These are phyloP conservation scores for Pissodes strobi DNA, from an alignment of 1,140 invertebrate genomes.

Conservation along the genomic window DNA sequence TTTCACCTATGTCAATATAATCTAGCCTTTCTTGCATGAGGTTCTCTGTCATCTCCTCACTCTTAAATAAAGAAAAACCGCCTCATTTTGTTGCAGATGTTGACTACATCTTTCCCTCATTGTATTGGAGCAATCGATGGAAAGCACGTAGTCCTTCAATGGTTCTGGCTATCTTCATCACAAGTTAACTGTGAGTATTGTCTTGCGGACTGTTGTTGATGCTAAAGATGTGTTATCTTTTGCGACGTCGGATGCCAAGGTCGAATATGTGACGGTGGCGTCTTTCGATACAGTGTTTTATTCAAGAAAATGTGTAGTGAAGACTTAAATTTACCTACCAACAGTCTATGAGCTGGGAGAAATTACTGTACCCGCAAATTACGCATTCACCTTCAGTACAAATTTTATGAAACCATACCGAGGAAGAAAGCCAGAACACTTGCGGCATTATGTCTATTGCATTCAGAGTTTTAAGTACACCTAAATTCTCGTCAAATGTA, in stretches of 20 bases:
- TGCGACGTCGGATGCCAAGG: neutral
- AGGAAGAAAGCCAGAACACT: neutral
- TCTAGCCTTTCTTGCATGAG: neutral
- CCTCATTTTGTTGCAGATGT: neutral
- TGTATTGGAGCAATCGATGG: too few relatives aligned
- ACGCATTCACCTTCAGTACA: neutral
- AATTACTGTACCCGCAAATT: neutral
- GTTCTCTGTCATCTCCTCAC: neutral
- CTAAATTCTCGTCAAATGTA: neutral
- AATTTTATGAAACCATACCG: slow-evolving; percentile 1
- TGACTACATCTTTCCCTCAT: neutral
- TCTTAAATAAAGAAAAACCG: too few relatives aligned
- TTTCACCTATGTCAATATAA: neutral
- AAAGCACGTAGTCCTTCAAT: neutral
- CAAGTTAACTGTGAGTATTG: neutral
- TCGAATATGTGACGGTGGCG: neutral
- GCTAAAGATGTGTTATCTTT: neutral
- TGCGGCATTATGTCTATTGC: neutral
- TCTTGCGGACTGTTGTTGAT: neutral
- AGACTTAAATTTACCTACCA: neutral
- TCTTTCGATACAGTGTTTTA: neutral
- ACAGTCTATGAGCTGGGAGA: neutral
- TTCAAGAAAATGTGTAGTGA: neutral
- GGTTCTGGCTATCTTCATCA: neutral
- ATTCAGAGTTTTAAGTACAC: neutral